Evolutionary conservation across 2,797 vertebrate genomes (phyloP).

Genomic region (Chloroceryle amazona): DNA sequence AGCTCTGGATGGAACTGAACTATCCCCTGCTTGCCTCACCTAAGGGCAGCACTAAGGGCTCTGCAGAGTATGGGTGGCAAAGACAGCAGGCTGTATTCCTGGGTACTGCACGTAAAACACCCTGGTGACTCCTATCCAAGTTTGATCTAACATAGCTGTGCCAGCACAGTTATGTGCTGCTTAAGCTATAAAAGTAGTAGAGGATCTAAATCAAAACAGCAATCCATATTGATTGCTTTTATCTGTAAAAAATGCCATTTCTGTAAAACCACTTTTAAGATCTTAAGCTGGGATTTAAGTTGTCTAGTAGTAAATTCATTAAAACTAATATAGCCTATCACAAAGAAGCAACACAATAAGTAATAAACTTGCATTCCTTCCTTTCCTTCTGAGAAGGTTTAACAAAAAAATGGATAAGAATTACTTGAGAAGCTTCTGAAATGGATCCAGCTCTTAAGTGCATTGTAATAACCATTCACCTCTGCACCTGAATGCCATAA

Average conservation of each 20-base stretch:
- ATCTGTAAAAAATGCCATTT: constrained; percentile 2
- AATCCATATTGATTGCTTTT: not conserved
- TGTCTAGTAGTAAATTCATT: not conserved
- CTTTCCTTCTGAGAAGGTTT: constrained; percentile 36
- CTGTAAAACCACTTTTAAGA: not conserved
- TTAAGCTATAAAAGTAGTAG: constrained; percentile 3
- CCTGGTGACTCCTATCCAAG: not conserved
- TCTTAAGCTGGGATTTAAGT: not conserved
- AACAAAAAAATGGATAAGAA: not conserved
- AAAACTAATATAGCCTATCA: not conserved
- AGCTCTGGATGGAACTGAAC: not conserved
- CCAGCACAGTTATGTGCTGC: not conserved
- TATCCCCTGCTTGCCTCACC: not conserved
- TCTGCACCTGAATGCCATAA: constrained; percentile 52
- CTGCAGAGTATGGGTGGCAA: not conserved
- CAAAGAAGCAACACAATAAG: not conserved
- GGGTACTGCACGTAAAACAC: not conserved
- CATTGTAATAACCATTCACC: constrained; percentile 50
- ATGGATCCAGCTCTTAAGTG: constrained; percentile 54
- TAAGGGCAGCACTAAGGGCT: not conserved
- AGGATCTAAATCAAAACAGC: constrained; percentile 2
- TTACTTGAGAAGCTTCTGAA: constrained; percentile 43
- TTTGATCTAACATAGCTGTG: not conserved
- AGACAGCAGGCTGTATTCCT: not conserved
- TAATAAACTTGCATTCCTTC: not conserved